Percentiles rank a stretch among this genome's conserved stretches.
These are phyloP conservation scores for Enteromius argenteus DNA, from an alignment of 2,797 vertebrate species.

Conservation along the genomic window DNA sequence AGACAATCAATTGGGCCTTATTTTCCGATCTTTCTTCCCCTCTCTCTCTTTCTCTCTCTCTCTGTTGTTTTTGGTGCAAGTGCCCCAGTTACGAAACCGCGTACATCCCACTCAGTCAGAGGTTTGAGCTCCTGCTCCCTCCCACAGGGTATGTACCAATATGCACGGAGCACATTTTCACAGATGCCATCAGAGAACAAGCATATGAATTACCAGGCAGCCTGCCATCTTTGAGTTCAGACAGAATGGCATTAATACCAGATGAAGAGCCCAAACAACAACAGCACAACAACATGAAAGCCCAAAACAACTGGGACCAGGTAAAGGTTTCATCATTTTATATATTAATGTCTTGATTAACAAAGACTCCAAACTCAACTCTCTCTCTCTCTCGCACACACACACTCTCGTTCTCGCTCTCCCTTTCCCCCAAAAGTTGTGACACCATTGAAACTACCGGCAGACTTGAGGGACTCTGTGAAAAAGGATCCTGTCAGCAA, in stretches of 20 bases:
- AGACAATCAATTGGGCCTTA: slow-evolving; percentile 77
- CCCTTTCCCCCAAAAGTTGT: slow-evolving; percentile 75
- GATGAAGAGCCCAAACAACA: slow-evolving; percentile 86
- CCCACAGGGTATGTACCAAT: slow-evolving; percentile 88
- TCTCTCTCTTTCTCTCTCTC: slow-evolving; percentile 52
- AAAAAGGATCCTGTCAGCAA: slow-evolving; percentile 79
- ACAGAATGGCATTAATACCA: slow-evolving; percentile 89
- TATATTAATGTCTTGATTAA: slow-evolving; percentile 87
- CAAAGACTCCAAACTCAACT: slow-evolving; percentile 77
- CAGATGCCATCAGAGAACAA: slow-evolving; percentile 90
- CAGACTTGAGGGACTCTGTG: slow-evolving; percentile 73
- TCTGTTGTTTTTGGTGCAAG: slow-evolving; percentile 75
- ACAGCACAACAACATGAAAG: slow-evolving; percentile 89
- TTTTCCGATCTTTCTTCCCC: not conserved
- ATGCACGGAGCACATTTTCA: slow-evolving; percentile 85
- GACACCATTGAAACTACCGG: slow-evolving; percentile 77
- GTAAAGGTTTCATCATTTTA: slow-evolving; percentile 88
- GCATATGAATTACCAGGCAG: slow-evolving; percentile 88
- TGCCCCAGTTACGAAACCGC: slow-evolving; percentile 87
- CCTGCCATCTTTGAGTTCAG: slow-evolving; percentile 86
- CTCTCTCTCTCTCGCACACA: not conserved
- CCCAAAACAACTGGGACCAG: slow-evolving; percentile 84
- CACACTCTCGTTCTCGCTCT: not conserved
- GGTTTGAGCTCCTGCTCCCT: slow-evolving; percentile 80
- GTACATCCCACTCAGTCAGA: slow-evolving; percentile 83